phyloP scores from a whole-genome alignment of 2,888 invertebrate species.

The Leucoptera coffeella region DNA sequence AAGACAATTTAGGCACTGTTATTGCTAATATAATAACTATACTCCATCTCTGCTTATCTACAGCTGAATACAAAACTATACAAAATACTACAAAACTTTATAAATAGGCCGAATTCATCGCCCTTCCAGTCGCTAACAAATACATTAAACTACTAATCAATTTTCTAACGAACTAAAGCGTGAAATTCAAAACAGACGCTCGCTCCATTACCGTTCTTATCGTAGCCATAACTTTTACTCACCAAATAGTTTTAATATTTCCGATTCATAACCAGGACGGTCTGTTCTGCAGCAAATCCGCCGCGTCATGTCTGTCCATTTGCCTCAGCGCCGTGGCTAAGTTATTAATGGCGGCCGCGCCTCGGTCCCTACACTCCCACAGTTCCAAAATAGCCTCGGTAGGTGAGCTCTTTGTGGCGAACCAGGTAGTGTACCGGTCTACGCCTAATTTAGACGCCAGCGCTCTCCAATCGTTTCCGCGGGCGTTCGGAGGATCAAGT shows the following conservation, averaged over 20 bases:
- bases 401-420: constrained; percentile 94
- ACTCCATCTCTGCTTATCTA: constrained; percentile 34
- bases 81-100: constrained; percentile 46
- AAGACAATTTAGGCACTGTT: constrained; percentile 49
- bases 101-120: constrained; percentile 34
- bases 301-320: constrained; percentile 40
- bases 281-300: constrained; percentile 33
- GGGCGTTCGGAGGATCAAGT: constrained; percentile 85
- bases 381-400: constrained; percentile 93
- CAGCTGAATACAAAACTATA: constrained; percentile 37
- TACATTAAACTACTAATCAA: constrained; percentile 37
- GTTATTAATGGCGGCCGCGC: constrained; percentile 75
- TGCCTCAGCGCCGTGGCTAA: constrained; percentile 45
- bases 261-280: constrained; percentile 49
- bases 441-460: constrained; percentile 88
- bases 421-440: constrained; percentile 94
- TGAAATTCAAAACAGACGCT: too few species aligned
- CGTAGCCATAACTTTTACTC: too few species aligned
- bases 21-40: constrained; percentile 49
- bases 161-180: constrained; percentile 25
- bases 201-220: too few species aligned
- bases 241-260: too few species aligned
- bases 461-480: constrained; percentile 95
- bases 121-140: constrained; percentile 31
- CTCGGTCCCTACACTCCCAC: constrained; percentile 90